Conservation (phyloP, 1,140 invertebrate genomes). For the Lerema accius region DNA sequence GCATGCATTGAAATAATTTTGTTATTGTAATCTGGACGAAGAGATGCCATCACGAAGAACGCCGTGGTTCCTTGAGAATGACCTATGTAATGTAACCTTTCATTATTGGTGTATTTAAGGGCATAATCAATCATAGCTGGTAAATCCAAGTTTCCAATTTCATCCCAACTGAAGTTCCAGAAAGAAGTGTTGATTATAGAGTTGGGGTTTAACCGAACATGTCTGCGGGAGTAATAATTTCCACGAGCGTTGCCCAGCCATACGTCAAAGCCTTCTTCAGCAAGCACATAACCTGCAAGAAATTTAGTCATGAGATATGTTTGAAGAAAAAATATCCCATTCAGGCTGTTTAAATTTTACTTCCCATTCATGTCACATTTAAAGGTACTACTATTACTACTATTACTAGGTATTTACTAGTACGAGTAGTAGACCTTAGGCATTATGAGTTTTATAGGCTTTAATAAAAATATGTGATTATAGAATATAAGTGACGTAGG, state of each 20-base stretch:
- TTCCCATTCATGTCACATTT: slow-evolving; percentile 9
- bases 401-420: no score
- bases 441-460: no score
- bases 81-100: slow-evolving; percentile 87
- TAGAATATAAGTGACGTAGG: slow-evolving; percentile 23
- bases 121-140: slow-evolving; percentile 90
- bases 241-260: slow-evolving; percentile 89
- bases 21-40: slow-evolving; percentile 85
- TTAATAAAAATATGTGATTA: no score
- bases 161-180: slow-evolving; percentile 92
- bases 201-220: slow-evolving; percentile 82
- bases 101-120: slow-evolving; percentile 83
- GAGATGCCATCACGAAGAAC: slow-evolving; percentile 85
- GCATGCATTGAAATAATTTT: slow-evolving; percentile 87
- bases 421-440: no score
- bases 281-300: slow-evolving; percentile 85
- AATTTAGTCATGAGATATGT: slow-evolving; percentile 1
- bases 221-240: slow-evolving; percentile 85
- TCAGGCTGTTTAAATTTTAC: slow-evolving; percentile 13
- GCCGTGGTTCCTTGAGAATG: slow-evolving; percentile 88
- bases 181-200: slow-evolving; percentile 82
- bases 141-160: slow-evolving; percentile 90
- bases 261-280: slow-evolving; percentile 90
- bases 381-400: no score
- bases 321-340: slow-evolving; percentile 1